These are phyloP conservation scores for Saccostrea glomerata DNA, from an alignment of 1,140 invertebrate species.

Conservation along the genomic window DNA sequence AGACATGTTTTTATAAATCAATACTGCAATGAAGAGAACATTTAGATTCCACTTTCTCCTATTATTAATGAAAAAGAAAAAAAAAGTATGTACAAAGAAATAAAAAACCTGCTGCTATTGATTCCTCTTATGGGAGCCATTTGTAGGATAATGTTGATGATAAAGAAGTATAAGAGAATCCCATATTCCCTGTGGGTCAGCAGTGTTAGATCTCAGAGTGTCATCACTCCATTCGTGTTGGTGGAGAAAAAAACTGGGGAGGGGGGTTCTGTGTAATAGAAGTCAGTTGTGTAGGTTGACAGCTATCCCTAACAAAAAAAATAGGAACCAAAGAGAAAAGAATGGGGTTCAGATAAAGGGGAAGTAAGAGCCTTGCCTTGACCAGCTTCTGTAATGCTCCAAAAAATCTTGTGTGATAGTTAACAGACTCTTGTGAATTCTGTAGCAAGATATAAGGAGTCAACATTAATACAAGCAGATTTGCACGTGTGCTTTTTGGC, in stretches of 20 bases:
- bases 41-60: constrained; percentile 27
- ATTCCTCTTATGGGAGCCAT: constrained; percentile 28
- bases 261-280: too few species aligned
- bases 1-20: constrained; percentile 12
- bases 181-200: background rate
- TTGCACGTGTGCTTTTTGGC: too few species aligned
- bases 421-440: too few species aligned
- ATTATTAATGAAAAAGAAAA: background rate
- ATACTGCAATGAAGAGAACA: constrained; percentile 20
- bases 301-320: too few species aligned
- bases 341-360: too few species aligned
- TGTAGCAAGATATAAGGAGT: too few species aligned
- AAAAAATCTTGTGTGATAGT: too few species aligned
- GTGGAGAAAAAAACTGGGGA: background rate
- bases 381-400: too few species aligned
- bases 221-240: background rate
- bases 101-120: background rate
- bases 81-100: background rate
- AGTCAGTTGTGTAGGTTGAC: too few species aligned
- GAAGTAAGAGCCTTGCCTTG: too few species aligned
- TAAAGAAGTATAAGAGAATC: background rate
- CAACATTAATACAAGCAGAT: too few species aligned
- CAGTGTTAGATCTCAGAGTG: background rate
- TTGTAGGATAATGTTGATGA: constrained; percentile 20
- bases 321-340: too few species aligned